Evolutionary conservation across 2,797 vertebrate species (phyloP), one percentile per base, ranked within the genome.

Genomic region (Cephalopachus bancanus): DNA sequence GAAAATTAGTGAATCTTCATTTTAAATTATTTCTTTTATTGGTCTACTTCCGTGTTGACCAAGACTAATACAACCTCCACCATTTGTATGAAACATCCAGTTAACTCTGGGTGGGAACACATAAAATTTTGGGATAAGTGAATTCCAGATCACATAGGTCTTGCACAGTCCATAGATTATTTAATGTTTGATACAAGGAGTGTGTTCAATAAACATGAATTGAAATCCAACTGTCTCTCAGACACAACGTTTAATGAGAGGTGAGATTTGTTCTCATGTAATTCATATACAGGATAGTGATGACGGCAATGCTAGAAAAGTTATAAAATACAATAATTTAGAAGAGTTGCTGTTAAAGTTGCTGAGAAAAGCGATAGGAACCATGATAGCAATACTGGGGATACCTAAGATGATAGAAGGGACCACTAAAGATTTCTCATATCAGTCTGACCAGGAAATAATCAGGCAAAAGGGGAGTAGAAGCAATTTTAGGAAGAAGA

Each of bases 161-260:
- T 88, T 81, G 19, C 49, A 64, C 24, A 60, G 22, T 72, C 33
- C 44, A 64, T 7, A 59, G 9, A 86, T 65, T n/a, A 12, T 53
- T 65, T 93, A 86, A 83, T 53, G 60, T 67, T 57, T 59, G 53
- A 64, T 53, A 76, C n/a, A 76, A 89, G 51, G 15, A 88, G 12
- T 49, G 0, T 78, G 7, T 78, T 94, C 26, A 78, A 1, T n/a
- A 92, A 83, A 64, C 26, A 76, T 37, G 9, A 81, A 64, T 24
- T 51, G 17, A 85, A 89, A 65, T 69, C 19, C 53, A 94, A 44
- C 24, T 57, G 24, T 81, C 89, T 83, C 44, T 94, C 24, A 85
- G 62, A 20, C 19, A 76, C 14, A 60, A 11, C 30, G 28, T 49
- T 80, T 75, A 79, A 84, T 81, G n/a, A 74, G 44, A 80, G 44